Base-by-base conservation (phyloP, 1,140 invertebrate genomes). In the Gryllus bimaculatus region DNA sequence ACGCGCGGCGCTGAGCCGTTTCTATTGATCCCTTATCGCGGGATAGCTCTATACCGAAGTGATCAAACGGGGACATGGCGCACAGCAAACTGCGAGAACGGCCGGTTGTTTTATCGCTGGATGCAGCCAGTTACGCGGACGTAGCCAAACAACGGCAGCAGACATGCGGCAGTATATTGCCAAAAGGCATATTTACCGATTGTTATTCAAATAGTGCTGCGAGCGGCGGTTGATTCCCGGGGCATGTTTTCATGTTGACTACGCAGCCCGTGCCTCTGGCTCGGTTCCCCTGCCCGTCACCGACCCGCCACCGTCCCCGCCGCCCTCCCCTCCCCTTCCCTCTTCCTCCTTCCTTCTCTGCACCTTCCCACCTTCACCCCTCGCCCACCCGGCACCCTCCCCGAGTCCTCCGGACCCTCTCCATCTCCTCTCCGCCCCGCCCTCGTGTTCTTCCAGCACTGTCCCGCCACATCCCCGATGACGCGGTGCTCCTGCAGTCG, bases 131-230 rank as follows among this genome's bases (percentile, higher is more conserved):
- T 18, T n/a, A 66, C 54, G 18, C 10, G 54, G 54, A 66, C 54
- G 54, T 66, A 66, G 7, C 54, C 54, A 66, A 66, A 66, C 54
- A 66, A 66, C 18, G 54, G 54, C 10, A 66, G 54, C 18, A 66
- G 54, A 66, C 54, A 66, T 66, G 54, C 54, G 54, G 54, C 54
- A 66, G 54, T 66, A 66, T 66, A 66, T 66, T 66, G 54, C 54
- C 18, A 66, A 66, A 1, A 3, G 54, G 54, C 54, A 66, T 66
- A 66, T 66, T 66, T 66, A 66, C 54, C 54, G 54, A 66, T 66
- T 66, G 54, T 66, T 66, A 66, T 66, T 66, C 54, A 66, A 66
- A 66, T 66, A 66, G 54, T 66, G 54, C 10, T 66, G 54, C 10
- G 54, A 66, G 18, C 54, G 54, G 54, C 18, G 54, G 54, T 13